Conservation (phyloP, 2,888 invertebrate genomes). For the Eupithecia dodoneata region DNA sequence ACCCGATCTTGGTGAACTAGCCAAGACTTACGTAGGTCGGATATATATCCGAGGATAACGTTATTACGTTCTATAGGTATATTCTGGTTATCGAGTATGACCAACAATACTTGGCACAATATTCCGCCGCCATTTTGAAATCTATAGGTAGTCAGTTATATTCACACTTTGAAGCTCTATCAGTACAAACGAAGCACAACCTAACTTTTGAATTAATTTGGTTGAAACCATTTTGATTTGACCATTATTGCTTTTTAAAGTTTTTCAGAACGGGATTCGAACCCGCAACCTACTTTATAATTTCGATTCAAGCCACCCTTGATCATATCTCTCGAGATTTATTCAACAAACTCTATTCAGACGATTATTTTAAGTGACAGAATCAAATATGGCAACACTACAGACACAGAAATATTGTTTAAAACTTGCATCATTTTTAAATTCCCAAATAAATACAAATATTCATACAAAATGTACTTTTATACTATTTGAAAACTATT, state of each 20-base stretch:
- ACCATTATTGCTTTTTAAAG: not conserved
- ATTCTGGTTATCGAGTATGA: slow-evolving; percentile 12
- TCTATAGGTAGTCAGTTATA: not conserved
- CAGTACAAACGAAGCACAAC: slow-evolving; percentile 16
- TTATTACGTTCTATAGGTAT: not conserved
- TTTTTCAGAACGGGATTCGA: not conserved
- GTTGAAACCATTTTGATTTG: not conserved
- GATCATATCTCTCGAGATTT: not conserved
- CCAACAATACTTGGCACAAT: slow-evolving; percentile 42
- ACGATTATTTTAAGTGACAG: not conserved
- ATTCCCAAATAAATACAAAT: not conserved
- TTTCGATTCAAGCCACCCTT: not conserved
- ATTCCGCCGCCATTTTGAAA: slow-evolving; percentile 19
- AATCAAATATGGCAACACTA: not conserved
- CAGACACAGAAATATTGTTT: not conserved
- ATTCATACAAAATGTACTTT: slow-evolving; percentile 9
- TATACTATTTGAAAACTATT: not conserved
- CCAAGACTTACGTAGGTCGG: slow-evolving; percentile 1
- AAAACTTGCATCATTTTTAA: not conserved
- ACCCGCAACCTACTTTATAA: not conserved
- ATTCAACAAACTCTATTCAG: not conserved
- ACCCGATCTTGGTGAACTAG: slow-evolving; percentile 2
- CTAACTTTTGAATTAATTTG: slow-evolving; percentile 10
- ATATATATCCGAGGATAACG: not conserved
- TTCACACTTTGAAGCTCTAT: slow-evolving; percentile 24